A percentile compares a stretch with the other conserved stretches of the same genome.
These are phyloP conservation scores for Apamea monoglypha DNA, from an alignment of 2,888 invertebrate genomes.

Conservation along the genomic window DNA sequence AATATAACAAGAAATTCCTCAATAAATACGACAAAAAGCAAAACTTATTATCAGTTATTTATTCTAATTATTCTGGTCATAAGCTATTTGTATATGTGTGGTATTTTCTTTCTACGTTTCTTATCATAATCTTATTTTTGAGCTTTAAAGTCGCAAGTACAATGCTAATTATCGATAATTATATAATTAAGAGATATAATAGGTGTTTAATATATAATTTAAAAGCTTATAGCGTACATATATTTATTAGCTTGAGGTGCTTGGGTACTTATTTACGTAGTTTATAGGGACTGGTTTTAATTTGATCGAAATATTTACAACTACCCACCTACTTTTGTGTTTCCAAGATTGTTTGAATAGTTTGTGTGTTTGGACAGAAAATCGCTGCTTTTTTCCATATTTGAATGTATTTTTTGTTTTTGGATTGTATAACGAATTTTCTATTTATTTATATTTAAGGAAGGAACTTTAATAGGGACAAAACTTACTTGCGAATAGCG, in stretches of 20 bases:
- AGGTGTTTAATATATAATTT: slow-evolving; percentile 84
- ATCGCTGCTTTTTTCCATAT: slow-evolving; percentile 4
- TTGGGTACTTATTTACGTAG: slow-evolving; percentile 85
- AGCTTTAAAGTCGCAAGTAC: slow-evolving; percentile 89
- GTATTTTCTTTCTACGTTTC: slow-evolving; percentile 71
- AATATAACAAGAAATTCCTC: not conserved
- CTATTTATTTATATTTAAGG: not conserved
- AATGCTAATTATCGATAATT: slow-evolving; percentile 78
- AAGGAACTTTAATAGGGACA: not conserved
- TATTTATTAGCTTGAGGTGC: slow-evolving; percentile 87
- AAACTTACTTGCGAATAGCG: not conserved
- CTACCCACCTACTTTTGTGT: slow-evolving; percentile 23
- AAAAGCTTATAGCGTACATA: slow-evolving; percentile 77
- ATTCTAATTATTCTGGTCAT: slow-evolving; percentile 63
- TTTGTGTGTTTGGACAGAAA: slow-evolving; percentile 5
- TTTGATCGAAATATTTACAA: slow-evolving; percentile 30
- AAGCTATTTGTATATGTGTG: slow-evolving; percentile 67
- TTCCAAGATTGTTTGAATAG: not conserved
- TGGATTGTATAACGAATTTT: not conserved
- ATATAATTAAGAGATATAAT: slow-evolving; percentile 77
- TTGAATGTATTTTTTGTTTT: not conserved
- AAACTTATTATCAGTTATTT: slow-evolving; percentile 33
- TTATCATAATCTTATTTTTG: slow-evolving; percentile 77
- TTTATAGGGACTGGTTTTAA: slow-evolving; percentile 76
- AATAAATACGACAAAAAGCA: slow-evolving; percentile 36